A percentile compares a stretch with the other conserved stretches of the same genome.
Evolutionary conservation across 1,140 invertebrate species (phyloP).

Genomic region (Tetraneura akinire): DNA sequence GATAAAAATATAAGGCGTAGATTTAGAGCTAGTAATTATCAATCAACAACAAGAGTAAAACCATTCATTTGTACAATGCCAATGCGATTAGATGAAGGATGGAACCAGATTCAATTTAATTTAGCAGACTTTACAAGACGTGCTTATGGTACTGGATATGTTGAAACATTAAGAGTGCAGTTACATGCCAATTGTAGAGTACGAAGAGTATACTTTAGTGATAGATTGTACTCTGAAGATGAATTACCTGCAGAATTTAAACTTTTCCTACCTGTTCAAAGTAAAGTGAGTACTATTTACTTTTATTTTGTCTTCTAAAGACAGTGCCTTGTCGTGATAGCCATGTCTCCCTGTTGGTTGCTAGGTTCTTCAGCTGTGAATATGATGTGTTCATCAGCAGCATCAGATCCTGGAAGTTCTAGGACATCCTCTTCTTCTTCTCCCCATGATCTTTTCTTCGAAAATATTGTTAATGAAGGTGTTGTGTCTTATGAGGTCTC

Average conservation of each 20-base stretch:
- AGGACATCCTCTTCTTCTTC: too few species aligned
- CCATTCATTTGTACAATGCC: conserved; percentile 99
- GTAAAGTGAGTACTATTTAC: conserved; percentile 64
- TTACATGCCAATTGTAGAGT: conserved; percentile 99
- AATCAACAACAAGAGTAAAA: conserved; percentile 95
- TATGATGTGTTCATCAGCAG: too few species aligned
- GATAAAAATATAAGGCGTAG: conserved; percentile 94
- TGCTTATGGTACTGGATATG: conserved; percentile 99
- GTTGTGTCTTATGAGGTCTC: too few species aligned
- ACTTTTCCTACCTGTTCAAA: conserved; percentile 90
- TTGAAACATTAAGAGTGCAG: conserved; percentile 95
- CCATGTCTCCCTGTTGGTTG: too few species aligned
- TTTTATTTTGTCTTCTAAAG: not conserved
- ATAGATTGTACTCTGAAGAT: conserved; percentile 97
- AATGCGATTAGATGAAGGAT: conserved; percentile 96
- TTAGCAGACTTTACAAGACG: conserved; percentile 96
- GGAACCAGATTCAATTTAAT: conserved; percentile 99
- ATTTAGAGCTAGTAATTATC: conserved; percentile 97
- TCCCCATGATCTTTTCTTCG: too few species aligned
- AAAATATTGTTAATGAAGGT: too few species aligned
- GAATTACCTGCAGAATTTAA: conserved; percentile 99
- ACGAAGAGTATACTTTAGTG: conserved; percentile 97
- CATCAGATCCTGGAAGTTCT: too few species aligned
- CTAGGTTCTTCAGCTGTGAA: too few species aligned
- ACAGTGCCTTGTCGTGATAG: too few species aligned